A percentile compares a stretch with the other conserved stretches of the same genome.
phyloP scores from a whole-genome alignment of 2,888 invertebrate species.

The Clusia tigrina region DNA sequence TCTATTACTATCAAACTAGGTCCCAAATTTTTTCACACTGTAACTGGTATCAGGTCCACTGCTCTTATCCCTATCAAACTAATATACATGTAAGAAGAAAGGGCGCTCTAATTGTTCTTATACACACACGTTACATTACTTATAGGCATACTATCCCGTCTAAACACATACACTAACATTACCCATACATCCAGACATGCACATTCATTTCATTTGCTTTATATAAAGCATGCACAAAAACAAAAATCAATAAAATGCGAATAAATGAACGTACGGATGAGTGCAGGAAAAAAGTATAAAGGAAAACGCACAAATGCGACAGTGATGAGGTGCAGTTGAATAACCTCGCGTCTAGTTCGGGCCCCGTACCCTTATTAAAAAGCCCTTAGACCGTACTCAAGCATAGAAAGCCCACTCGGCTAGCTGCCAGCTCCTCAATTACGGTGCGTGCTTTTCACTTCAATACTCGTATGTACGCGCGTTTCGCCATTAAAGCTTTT shows the following conservation, averaged over 20 bases:
- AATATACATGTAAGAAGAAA: too few species aligned
- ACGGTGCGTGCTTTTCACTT: not conserved
- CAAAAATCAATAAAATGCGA: conserved; percentile 10
- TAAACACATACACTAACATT: too few species aligned
- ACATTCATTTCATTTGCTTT: too few species aligned
- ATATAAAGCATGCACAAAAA: not conserved
- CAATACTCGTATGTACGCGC: not conserved
- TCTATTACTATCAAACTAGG: too few species aligned
- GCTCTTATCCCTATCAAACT: too few species aligned
- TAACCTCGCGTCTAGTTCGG: conserved; percentile 8
- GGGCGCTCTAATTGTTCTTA: too few species aligned
- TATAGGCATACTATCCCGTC: too few species aligned
- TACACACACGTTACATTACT: too few species aligned
- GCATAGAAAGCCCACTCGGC: not conserved
- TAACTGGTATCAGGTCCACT: too few species aligned
- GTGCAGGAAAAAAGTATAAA: conserved; percentile 4
- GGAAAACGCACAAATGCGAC: conserved; percentile 9
- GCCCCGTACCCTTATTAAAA: not conserved
- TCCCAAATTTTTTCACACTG: too few species aligned
- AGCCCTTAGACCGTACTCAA: not conserved
- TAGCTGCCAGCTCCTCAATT: not conserved
- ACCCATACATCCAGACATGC: too few species aligned
- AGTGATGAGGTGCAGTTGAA: not conserved
- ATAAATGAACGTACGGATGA: not conserved
- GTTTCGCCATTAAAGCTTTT: conserved; percentile 2